phyloP scores from a whole-genome alignment of 2,888 invertebrate genomes.

The Galerucella calmariensis region DNA sequence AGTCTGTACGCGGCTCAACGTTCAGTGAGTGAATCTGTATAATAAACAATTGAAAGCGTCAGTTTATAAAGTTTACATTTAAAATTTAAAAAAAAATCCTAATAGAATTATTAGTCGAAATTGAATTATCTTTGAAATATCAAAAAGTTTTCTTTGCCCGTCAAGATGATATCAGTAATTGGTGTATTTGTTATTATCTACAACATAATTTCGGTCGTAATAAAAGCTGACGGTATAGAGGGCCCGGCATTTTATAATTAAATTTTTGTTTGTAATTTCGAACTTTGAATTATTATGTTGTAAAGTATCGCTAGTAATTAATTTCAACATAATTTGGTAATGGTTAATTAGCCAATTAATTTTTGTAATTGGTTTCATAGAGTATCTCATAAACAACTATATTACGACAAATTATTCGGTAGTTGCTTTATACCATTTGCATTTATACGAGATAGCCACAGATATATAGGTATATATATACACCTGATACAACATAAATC shows the following conservation, averaged over 20 bases:
- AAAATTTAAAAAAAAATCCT: neutral
- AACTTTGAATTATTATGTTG: neutral
- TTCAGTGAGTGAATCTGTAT: no score
- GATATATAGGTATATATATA: neutral
- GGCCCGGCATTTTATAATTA: neutral
- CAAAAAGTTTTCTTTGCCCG: neutral
- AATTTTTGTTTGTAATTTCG: neutral
- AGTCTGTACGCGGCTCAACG: no score
- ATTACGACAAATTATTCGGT: neutral
- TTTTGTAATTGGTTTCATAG: neutral
- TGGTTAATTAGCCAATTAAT: neutral
- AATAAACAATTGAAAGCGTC: no score
- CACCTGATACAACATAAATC: no score
- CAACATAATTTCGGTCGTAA: neutral
- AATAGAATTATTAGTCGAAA: neutral
- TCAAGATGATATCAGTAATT: neutral
- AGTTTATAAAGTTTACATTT: no score
- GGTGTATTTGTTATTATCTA: neutral
- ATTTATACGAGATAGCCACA: neutral
- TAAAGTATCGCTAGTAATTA: neutral
- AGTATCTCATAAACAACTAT: neutral
- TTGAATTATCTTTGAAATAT: neutral
- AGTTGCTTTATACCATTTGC: neutral
- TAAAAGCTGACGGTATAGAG: neutral
- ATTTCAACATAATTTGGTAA: neutral